Evolutionary conservation across 2,888 invertebrate species (phyloP).

Genomic region (Siphonodentalium dalli): DNA sequence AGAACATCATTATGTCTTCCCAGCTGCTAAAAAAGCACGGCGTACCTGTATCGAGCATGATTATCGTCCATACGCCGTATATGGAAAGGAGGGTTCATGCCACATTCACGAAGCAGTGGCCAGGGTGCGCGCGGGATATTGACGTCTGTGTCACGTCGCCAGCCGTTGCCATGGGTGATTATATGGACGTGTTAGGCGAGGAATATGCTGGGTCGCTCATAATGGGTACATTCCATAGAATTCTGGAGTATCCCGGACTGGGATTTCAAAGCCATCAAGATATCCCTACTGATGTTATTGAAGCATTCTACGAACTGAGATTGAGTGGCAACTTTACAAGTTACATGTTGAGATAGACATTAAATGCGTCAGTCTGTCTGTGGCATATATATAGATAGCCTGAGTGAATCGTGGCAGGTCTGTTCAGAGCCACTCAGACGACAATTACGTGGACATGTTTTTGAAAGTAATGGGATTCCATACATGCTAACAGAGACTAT

Average conservation of each 20-base stretch:
- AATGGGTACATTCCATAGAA: conserved; percentile 32
- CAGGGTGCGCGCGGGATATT: conserved; percentile 19
- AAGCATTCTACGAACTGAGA: conserved; percentile 26
- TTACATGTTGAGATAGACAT: too few species aligned
- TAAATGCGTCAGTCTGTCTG: too few species aligned
- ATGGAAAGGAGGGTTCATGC: conserved; percentile 40
- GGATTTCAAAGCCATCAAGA: conserved; percentile 36
- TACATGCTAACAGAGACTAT: too few species aligned
- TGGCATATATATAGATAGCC: too few species aligned
- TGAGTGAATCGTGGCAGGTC: too few species aligned
- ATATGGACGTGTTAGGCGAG: conserved; percentile 28
- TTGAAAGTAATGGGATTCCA: too few species aligned
- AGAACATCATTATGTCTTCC: conserved; percentile 36
- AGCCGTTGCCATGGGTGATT: conserved; percentile 29
- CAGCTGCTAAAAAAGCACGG: too few species aligned
- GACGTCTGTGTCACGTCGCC: conserved; percentile 36
- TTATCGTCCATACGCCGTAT: conserved; percentile 39
- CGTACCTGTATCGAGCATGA: conserved; percentile 24
- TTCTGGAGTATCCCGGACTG: conserved; percentile 28
- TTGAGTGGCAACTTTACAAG: too few species aligned
- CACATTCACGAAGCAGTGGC: conserved; percentile 44
- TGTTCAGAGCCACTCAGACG: too few species aligned
- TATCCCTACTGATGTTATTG: conserved; percentile 27
- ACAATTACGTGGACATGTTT: too few species aligned
- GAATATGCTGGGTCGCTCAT: conserved; percentile 28